Percentiles rank a stretch among this genome's conserved stretches.
Evolutionary conservation across 1,140 invertebrate species (phyloP).

Genomic region (Neelides sp.): DNA sequence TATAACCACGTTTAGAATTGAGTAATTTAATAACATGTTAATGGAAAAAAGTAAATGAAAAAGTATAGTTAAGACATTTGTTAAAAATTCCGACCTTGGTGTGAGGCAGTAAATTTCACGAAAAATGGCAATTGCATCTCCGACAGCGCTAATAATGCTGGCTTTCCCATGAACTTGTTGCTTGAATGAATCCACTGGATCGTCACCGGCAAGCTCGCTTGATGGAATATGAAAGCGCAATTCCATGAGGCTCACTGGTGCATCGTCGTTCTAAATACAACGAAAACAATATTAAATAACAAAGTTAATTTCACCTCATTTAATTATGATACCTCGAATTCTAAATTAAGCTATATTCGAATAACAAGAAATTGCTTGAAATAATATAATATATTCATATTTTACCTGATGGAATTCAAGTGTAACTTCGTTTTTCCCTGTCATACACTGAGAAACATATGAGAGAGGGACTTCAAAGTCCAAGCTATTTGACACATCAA

Average conservation of each 20-base stretch:
- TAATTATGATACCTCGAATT: background rate
- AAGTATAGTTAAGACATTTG: background rate
- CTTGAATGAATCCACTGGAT: conserved; percentile 89
- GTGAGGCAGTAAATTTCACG: conserved; percentile 94
- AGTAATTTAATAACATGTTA: too few relatives aligned
- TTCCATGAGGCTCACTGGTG: conserved; percentile 89
- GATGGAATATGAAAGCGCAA: conserved; percentile 95
- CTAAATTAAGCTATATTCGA: background rate
- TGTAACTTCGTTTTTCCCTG: conserved; percentile 98
- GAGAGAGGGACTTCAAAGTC: conserved; percentile 93
- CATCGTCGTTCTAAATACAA: conserved; percentile 77
- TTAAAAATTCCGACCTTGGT: conserved; percentile 57
- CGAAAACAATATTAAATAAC: conserved; percentile 7
- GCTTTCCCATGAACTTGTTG: conserved; percentile 93
- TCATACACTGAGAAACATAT: conserved; percentile 90
- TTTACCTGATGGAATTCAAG: conserved; percentile 88
- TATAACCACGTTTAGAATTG: conserved; percentile 5
- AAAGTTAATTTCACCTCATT: background rate
- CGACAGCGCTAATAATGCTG: conserved; percentile 91
- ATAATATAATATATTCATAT: conserved; percentile 1
- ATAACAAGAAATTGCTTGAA: background rate
- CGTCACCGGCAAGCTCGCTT: conserved; percentile 67
- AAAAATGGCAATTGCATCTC: conserved; percentile 94
- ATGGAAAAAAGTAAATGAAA: conserved; percentile 1
- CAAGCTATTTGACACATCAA: conserved; percentile 75